Percentiles rank a stretch among this genome's conserved stretches.
These are phyloP conservation scores for Grammomys dolichurus DNA, from an alignment of 2,113 vertebrate species.

Conservation along the genomic window DNA sequence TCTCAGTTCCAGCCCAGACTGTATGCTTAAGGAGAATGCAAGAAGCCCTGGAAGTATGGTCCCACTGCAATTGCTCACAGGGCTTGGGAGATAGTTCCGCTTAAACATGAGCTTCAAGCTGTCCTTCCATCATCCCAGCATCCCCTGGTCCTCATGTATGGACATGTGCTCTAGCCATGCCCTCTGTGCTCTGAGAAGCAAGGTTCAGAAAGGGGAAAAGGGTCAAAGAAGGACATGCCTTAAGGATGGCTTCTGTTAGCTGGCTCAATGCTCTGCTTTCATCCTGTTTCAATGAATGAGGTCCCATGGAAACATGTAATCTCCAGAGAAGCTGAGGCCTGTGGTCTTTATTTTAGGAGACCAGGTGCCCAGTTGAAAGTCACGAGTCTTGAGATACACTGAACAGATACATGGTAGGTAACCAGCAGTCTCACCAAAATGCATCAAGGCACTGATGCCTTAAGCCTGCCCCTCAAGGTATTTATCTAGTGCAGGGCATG, in stretches of 20 bases:
- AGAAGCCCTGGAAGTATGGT: neutral
- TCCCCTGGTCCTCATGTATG: neutral
- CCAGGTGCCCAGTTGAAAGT: neutral
- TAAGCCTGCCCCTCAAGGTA: accelerated
- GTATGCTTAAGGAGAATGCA: accelerated
- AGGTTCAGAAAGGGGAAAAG: neutral
- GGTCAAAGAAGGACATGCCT: neutral
- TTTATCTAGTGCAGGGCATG: neutral
- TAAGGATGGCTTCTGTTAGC: neutral
- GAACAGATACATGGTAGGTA: neutral
- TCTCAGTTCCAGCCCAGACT: neutral
- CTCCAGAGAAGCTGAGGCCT: neutral
- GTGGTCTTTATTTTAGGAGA: neutral
- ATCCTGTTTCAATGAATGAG: neutral
- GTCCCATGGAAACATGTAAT: neutral
- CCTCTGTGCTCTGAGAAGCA: neutral
- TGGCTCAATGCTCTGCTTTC: neutral
- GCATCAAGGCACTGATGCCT: neutral
- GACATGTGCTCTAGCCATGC: neutral
- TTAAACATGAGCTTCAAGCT: neutral
- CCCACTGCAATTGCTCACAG: accelerated
- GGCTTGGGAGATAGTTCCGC: neutral
- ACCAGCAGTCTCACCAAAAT: neutral
- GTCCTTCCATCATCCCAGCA: neutral
- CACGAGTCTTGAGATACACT: neutral